Percentiles rank a stretch among this genome's conserved stretches.
Conservation (phyloP, 2,113 vertebrate species). For the Atlantisia rogersi region DNA sequence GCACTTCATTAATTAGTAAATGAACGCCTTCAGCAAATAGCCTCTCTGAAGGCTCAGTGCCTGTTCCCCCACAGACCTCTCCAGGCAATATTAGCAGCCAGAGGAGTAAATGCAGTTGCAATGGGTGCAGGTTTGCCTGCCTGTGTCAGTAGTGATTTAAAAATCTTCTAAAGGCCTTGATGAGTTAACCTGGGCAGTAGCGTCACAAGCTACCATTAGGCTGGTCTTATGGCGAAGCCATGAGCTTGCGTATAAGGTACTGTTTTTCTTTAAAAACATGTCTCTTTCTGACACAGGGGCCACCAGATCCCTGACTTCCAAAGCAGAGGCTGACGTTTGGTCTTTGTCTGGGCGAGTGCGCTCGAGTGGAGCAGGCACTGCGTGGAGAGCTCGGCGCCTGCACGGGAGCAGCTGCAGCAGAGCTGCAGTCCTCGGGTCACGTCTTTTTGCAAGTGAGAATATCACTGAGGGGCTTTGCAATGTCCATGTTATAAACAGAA, state of each 20-base stretch:
- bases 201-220: background rate
- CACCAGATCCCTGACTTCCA: background rate
- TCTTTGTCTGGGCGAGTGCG: conserved; percentile 8
- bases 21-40: conserved; percentile 29
- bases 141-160: background rate
- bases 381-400: background rate
- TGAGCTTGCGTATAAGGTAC: background rate
- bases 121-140: background rate
- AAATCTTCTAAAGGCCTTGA: background rate
- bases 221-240: background rate
- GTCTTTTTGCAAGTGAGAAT: background rate
- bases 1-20: conserved; percentile 48
- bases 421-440: background rate
- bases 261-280: background rate
- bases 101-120: background rate
- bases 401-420: background rate
- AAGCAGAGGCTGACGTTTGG: background rate
- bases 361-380: conserved; percentile 23
- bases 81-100: background rate
- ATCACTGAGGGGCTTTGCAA: background rate
- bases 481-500: background rate
- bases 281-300: background rate
- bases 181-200: background rate
- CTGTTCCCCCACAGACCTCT: background rate
- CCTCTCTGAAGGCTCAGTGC: background rate